phyloP scores from a whole-genome alignment of 2,113 vertebrate species.

The Hippocampus mohnikei region DNA sequence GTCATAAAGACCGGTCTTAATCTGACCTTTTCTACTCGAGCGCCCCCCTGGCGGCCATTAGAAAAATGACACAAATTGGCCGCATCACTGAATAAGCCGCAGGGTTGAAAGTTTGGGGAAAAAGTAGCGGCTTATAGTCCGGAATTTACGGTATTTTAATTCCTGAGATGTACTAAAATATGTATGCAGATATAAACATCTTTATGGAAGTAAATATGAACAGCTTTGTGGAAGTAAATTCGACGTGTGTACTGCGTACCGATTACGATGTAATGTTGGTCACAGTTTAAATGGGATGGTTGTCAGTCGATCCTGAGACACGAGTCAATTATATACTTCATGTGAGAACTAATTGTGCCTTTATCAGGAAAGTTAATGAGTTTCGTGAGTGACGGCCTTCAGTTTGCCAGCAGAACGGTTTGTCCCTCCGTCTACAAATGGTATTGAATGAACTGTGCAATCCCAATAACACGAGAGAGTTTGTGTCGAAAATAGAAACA shows the following conservation, averaged over 20 bases:
- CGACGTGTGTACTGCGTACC: neutral
- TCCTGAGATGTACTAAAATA: neutral
- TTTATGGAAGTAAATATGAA: neutral
- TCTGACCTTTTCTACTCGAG: too few species aligned
- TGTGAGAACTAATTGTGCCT: constrained; percentile 3
- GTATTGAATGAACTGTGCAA: neutral
- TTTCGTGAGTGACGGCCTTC: neutral
- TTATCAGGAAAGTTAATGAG: constrained; percentile 1
- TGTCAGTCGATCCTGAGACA: neutral
- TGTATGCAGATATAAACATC: neutral
- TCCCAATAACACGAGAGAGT: neutral
- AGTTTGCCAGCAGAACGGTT: neutral
- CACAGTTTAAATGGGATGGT: neutral
- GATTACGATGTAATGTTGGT: neutral
- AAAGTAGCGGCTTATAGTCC: too few species aligned
- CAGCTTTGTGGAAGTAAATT: neutral
- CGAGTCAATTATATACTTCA: neutral
- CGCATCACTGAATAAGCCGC: too few species aligned
- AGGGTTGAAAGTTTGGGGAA: too few species aligned
- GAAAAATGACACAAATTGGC: too few species aligned
- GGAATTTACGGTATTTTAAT: too few species aligned
- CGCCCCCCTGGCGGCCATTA: too few species aligned
- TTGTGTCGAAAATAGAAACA: neutral
- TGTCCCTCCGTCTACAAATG: neutral
- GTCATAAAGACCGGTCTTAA: too few species aligned